Conservation (phyloP, 2,797 vertebrate species). For the Natrix natrix region DNA sequence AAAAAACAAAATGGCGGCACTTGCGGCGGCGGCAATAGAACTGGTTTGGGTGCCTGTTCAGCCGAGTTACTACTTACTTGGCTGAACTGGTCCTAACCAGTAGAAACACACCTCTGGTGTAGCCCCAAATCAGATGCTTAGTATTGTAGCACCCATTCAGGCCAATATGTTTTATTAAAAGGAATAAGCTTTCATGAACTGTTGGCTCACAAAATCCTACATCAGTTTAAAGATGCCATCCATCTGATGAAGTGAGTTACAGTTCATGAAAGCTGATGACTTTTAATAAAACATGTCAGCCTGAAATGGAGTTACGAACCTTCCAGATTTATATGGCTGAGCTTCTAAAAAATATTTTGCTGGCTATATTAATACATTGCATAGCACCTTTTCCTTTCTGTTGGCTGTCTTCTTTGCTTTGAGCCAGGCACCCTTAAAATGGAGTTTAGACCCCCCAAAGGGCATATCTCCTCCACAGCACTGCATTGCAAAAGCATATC, state of each 20-base stretch:
- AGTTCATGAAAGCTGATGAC: neutral
- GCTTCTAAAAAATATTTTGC: neutral
- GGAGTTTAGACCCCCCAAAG: neutral
- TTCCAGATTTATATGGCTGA: neutral
- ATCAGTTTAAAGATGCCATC: neutral
- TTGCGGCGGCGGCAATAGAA: too few relatives aligned
- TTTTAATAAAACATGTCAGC: neutral
- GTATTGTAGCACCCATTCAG: neutral
- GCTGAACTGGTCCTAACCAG: too few relatives aligned
- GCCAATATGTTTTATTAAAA: neutral
- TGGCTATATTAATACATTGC: neutral
- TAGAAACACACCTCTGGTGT: too few relatives aligned
- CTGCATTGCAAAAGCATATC: neutral
- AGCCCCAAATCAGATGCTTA: neutral
- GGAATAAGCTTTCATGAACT: neutral
- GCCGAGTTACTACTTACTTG: too few relatives aligned
- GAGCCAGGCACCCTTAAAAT: neutral
- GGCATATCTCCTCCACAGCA: neutral
- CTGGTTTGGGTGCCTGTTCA: too few relatives aligned
- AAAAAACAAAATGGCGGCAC: too few relatives aligned
- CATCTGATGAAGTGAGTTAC: neutral
- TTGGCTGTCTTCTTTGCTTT: neutral
- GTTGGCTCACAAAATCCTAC: neutral
- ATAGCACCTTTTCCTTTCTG: neutral
- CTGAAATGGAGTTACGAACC: neutral